phyloP scores from a whole-genome alignment of 2,113 vertebrate species.

The Lethenteron reissneri region DNA sequence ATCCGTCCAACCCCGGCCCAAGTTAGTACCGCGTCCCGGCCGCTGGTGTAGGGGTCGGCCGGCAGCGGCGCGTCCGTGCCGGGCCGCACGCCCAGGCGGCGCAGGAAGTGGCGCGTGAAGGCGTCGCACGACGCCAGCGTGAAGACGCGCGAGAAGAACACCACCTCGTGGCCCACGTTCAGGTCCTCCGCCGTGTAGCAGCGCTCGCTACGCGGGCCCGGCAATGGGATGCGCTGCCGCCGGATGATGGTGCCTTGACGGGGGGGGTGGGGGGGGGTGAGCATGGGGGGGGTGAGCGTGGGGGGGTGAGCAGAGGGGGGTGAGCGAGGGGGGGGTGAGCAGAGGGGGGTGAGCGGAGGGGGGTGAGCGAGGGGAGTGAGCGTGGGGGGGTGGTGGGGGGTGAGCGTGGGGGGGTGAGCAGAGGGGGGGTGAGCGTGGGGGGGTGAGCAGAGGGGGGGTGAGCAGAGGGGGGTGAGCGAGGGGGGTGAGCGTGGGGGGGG shows the following conservation, averaged over 20 bases:
- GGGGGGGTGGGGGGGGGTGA: too few relatives aligned
- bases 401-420: too few relatives aligned
- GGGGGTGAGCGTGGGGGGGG: too few relatives aligned
- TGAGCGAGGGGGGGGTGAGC: too few relatives aligned
- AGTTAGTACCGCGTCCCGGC: slow-evolving; percentile 28
- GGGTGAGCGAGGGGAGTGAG: neutral
- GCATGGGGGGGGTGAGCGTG: neutral
- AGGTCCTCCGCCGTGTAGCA: slow-evolving; percentile 56
- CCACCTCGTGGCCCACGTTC: slow-evolving; percentile 46
- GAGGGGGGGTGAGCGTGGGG: too few relatives aligned
- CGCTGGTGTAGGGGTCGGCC: slow-evolving; percentile 36
- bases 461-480: too few relatives aligned
- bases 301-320: neutral
- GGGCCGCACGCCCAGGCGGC: slow-evolving; percentile 37
- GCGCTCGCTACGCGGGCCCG: slow-evolving; percentile 40
- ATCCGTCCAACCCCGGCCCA: slow-evolving; percentile 7
- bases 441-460: too few relatives aligned
- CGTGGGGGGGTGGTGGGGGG: neutral
- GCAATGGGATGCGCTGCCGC: slow-evolving; percentile 53
- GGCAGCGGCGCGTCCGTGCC: slow-evolving; percentile 26
- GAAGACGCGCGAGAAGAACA: slow-evolving; percentile 41
- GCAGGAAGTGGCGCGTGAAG: slow-evolving; percentile 56
- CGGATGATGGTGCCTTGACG: slow-evolving; percentile 39
- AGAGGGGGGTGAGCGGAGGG: neutral
- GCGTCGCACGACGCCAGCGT: slow-evolving; percentile 45